These are phyloP conservation scores for Scolopax bukidnonensis DNA, from an alignment of 2,797 vertebrate species.

Conservation along the genomic window DNA sequence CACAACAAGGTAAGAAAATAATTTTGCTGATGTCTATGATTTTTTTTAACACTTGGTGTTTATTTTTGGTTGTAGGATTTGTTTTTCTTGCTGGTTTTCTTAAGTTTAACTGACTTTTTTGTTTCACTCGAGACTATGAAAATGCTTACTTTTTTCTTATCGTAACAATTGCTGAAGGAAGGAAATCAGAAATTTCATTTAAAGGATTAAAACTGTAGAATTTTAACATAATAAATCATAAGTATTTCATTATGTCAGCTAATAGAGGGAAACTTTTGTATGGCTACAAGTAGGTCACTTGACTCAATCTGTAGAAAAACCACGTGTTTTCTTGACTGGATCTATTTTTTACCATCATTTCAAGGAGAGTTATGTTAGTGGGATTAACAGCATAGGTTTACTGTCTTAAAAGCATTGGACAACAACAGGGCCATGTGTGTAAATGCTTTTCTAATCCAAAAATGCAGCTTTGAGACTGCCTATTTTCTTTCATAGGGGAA, in stretches of 20 bases:
- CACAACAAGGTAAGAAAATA: slow-evolving; percentile 73
- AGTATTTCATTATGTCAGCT: background rate
- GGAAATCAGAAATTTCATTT: background rate
- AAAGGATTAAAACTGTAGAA: background rate
- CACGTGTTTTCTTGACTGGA: slow-evolving; percentile 7
- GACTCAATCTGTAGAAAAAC: background rate
- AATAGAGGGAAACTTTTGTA: background rate
- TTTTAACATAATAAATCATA: background rate
- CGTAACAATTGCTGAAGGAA: background rate
- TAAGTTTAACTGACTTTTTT: background rate
- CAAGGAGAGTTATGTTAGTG: background rate
- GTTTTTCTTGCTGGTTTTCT: background rate
- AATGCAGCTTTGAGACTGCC: background rate
- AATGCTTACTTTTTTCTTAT: background rate
- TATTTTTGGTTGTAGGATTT: slow-evolving; percentile 37
- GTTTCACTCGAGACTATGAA: background rate
- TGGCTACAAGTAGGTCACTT: background rate
- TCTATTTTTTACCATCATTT: slow-evolving; percentile 5
- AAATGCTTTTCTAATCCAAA: slow-evolving; percentile 29
- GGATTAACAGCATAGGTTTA: background rate
- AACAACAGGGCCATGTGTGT: background rate
- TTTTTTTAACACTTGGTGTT: slow-evolving; percentile 45
- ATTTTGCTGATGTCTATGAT: slow-evolving; percentile 34
- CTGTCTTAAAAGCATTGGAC: background rate
- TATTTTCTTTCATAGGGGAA: background rate